Percentiles rank a stretch among this genome's conserved stretches.
phyloP scores from a whole-genome alignment of 2,888 invertebrate genomes.

The Apodemia mormo region DNA sequence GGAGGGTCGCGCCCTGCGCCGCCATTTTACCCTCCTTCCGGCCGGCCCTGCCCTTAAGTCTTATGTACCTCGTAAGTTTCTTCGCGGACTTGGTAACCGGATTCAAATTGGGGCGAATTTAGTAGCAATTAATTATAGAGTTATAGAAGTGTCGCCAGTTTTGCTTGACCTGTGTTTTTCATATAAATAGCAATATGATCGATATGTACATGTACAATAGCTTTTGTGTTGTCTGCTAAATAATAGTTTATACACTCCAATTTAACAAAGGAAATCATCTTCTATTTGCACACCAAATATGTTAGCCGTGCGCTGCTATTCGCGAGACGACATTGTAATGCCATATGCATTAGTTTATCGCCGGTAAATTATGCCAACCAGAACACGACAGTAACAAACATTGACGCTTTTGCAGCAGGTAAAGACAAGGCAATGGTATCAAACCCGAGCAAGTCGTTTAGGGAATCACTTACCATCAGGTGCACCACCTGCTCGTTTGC shows the following conservation, averaged over 20 bases:
- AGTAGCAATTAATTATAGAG: conserved; percentile 81
- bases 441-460: too few relatives aligned
- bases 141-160: conserved; percentile 71
- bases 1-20: conserved; percentile 77
- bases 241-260: not conserved
- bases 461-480: too few relatives aligned
- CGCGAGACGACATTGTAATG: too few relatives aligned
- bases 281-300: too few relatives aligned
- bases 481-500: too few relatives aligned
- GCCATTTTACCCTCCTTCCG: conserved; percentile 79
- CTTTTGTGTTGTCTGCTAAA: not conserved
- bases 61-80: conserved; percentile 81
- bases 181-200: conserved; percentile 32
- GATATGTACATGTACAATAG: not conserved
- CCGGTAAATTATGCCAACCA: too few relatives aligned
- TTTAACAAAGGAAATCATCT: not conserved
- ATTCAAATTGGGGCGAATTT: conserved; percentile 82
- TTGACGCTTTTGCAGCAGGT: too few relatives aligned
- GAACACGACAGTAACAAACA: too few relatives aligned
- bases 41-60: conserved; percentile 80
- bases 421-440: too few relatives aligned
- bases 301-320: too few relatives aligned
- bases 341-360: too few relatives aligned
- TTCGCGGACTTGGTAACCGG: conserved; percentile 80
- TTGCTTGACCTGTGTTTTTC: conserved; percentile 61